Conservation (phyloP, 2,113 vertebrate species). For the Gnathonemus longibarbis region DNA sequence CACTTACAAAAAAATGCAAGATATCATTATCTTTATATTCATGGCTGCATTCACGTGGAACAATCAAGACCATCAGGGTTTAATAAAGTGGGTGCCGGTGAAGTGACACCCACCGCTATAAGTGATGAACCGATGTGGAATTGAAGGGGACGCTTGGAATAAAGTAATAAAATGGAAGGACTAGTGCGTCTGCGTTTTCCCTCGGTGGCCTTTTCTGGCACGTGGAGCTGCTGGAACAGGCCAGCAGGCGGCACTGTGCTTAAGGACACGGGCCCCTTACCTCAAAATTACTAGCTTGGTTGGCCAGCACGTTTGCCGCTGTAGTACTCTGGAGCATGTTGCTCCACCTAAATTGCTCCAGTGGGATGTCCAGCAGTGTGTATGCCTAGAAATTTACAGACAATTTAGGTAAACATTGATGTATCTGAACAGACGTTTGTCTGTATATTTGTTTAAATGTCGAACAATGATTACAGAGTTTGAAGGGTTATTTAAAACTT, state of each 20-base stretch:
- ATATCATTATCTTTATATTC: constrained; percentile 15
- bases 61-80: constrained; percentile 14
- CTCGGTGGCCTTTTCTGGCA: neutral
- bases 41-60: constrained; percentile 1
- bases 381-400: neutral
- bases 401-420: neutral
- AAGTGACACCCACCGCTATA: neutral
- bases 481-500: neutral
- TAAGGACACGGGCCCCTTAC: neutral
- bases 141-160: neutral
- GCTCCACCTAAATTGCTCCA: neutral
- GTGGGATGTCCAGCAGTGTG: neutral
- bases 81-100: neutral
- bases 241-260: neutral
- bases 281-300: neutral
- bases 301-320: neutral
- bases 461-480: neutral
- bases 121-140: neutral
- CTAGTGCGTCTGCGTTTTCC: neutral
- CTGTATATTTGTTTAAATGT: neutral
- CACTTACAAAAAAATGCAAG: constrained; percentile 4
- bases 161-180: neutral
- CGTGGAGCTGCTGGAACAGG: neutral
- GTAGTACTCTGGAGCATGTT: neutral
- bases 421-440: neutral